Conservation (phyloP, 2,888 invertebrate genomes). For the Autographa pulchrina region DNA sequence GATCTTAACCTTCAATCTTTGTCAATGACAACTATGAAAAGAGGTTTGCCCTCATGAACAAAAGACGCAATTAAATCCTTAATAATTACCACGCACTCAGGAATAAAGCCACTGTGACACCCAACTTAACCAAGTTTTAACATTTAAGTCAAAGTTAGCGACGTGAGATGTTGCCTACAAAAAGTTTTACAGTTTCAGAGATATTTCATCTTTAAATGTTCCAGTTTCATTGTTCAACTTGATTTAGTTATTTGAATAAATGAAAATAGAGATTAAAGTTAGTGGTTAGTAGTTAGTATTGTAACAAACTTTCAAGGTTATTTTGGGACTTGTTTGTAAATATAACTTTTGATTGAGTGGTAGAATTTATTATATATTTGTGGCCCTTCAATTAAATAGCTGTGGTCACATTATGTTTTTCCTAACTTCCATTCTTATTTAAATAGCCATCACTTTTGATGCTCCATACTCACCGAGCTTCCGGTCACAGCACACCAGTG, state of each 20-base stretch:
- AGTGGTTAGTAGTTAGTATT: not conserved
- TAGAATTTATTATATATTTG: too few relatives aligned
- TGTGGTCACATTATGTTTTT: too few relatives aligned
- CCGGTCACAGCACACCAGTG: too few relatives aligned
- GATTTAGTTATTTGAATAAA: not conserved
- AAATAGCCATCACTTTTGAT: too few relatives aligned
- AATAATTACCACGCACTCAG: not conserved
- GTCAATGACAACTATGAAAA: too few relatives aligned
- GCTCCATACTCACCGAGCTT: too few relatives aligned
- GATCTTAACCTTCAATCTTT: too few relatives aligned
- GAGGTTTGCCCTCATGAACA: not conserved
- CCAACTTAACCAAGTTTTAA: conserved; percentile 29
- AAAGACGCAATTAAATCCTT: not conserved
- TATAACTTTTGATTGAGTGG: too few relatives aligned
- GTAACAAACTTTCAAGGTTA: not conserved
- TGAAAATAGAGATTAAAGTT: not conserved
- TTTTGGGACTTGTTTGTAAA: too few relatives aligned
- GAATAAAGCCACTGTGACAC: not conserved
- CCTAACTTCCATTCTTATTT: too few relatives aligned
- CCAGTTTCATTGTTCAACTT: conserved; percentile 10
- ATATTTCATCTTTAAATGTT: conserved; percentile 21
- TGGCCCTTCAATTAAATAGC: too few relatives aligned
- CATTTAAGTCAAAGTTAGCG: conserved; percentile 46
- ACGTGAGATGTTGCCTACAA: conserved; percentile 38
- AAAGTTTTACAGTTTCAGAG: conserved; percentile 28